Conservation (phyloP, 2,113 vertebrate genomes). For the Ovis aries region ARS-UI_Ramb_v3.0 NC_056076.1:6161001-6161500, state of each 20-base stretch:
- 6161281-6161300: not conserved
- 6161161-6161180: not conserved
- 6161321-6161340: not conserved
- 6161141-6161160: not conserved
- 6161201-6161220: not conserved
- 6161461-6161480: not conserved
- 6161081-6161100: not conserved
- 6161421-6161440: not conserved
- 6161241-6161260: not conserved
- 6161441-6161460: not conserved
- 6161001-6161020: not conserved
- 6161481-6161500: not conserved
- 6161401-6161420: not conserved
- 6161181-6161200: not conserved
- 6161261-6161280: not conserved
- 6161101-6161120: not conserved
- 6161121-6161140: not conserved
- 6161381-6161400: not conserved
- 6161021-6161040: not conserved
- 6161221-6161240: not conserved
- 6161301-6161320: not conserved
- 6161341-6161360: not conserved
- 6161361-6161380: not conserved
- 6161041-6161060: not conserved
- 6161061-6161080: not conserved